These are phyloP conservation scores for Oncorhynchus nerka DNA, from an alignment of 2,113 vertebrate genomes.

Conservation along the genomic window DNA sequence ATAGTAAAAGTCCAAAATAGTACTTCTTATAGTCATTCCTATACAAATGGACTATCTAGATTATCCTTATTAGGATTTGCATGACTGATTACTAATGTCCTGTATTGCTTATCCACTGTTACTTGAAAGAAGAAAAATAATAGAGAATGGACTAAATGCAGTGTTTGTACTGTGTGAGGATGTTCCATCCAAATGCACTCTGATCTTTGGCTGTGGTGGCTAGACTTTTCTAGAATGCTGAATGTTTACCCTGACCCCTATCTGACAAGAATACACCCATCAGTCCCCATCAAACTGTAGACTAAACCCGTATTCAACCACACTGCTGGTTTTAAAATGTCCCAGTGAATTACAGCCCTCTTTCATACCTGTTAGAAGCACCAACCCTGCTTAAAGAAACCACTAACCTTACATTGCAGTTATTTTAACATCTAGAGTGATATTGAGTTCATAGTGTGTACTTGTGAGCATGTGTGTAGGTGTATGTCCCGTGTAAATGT, in stretches of 20 bases:
- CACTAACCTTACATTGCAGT: too few species aligned
- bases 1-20: constrained; percentile 34
- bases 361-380: background rate
- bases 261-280: background rate
- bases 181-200: background rate
- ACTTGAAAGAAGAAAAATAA: background rate
- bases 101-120: background rate
- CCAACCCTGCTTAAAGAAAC: background rate
- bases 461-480: background rate
- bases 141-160: too few species aligned
- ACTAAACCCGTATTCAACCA: background rate
- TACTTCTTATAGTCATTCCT: background rate
- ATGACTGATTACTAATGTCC: background rate
- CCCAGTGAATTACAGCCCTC: background rate
- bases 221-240: background rate
- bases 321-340: background rate
- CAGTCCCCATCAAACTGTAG: background rate
- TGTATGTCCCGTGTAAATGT: too few species aligned
- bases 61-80: background rate
- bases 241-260: background rate
- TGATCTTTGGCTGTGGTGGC: background rate
- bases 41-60: background rate
- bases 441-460: too few species aligned
- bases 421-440: too few species aligned
- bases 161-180: background rate